A percentile compares a stretch with the other conserved stretches of the same genome.
Evolutionary conservation across 2,797 vertebrate genomes (phyloP).

Genomic region (Darevskia mixta): DNA sequence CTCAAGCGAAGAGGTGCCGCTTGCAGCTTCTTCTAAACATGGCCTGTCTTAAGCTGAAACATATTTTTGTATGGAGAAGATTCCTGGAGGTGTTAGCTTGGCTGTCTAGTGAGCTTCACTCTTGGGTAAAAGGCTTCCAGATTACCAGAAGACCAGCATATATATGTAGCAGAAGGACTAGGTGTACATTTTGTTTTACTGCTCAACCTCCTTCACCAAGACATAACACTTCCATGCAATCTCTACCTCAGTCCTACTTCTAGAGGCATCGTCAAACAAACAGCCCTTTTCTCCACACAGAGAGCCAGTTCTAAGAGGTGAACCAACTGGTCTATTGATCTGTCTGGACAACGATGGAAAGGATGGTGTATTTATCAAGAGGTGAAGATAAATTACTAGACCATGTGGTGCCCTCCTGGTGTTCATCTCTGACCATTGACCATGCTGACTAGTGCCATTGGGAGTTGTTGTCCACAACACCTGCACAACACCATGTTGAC

Average conservation of each 20-base stretch:
- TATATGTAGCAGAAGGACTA: constrained; percentile 37
- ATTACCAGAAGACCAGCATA: constrained; percentile 52
- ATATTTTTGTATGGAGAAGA: constrained; percentile 71
- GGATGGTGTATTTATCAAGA: not conserved
- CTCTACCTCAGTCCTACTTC: not conserved
- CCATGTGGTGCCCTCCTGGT: too few species aligned
- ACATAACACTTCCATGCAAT: not conserved
- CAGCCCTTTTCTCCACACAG: not conserved
- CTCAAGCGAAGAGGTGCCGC: constrained; percentile 68
- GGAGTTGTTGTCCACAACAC: too few species aligned
- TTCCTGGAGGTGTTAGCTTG: constrained; percentile 75
- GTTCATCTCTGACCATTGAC: too few species aligned
- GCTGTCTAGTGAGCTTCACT: constrained; percentile 57
- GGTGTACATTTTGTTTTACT: not conserved
- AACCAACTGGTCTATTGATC: not conserved
- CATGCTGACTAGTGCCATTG: too few species aligned
- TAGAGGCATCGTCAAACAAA: not conserved
- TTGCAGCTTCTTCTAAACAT: constrained; percentile 68
- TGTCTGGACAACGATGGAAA: not conserved
- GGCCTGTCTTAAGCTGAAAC: constrained; percentile 68
- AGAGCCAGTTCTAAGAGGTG: not conserved
- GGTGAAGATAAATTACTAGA: not conserved
- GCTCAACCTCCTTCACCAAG: not conserved
- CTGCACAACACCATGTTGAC: too few species aligned
- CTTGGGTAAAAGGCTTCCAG: constrained; percentile 27